Conservation (phyloP, 2,113 vertebrate species). For the Lophius piscatorius region DNA sequence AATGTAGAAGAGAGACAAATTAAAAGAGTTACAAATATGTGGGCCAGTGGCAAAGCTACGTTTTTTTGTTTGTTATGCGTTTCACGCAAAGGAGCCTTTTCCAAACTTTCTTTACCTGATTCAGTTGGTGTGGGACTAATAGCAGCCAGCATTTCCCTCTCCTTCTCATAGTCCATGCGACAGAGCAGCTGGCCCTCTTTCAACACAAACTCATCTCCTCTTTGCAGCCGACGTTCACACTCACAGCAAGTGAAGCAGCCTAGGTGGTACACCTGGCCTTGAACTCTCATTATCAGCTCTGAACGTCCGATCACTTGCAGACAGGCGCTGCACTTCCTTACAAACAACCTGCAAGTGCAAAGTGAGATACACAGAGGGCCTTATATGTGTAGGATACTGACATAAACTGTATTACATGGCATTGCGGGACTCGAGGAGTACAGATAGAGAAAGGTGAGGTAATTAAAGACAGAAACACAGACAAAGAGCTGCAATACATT, state of each 20-base stretch:
- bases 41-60: too few species aligned
- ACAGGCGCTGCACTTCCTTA: conserved; percentile 90
- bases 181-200: conserved; percentile 92
- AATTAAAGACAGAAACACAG: conserved; percentile 52
- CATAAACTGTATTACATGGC: conserved; percentile 3
- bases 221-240: conserved; percentile 88
- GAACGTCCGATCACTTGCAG: conserved; percentile 87
- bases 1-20: not conserved
- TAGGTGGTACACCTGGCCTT: conserved; percentile 89
- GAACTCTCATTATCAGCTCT: conserved; percentile 89
- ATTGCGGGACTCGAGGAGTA: conserved; percentile 10
- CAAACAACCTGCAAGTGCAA: conserved; percentile 82
- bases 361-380: conserved; percentile 23
- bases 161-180: conserved; percentile 90
- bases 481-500: conserved; percentile 45
- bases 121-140: conserved; percentile 88
- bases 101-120: conserved; percentile 76
- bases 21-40: too few species aligned
- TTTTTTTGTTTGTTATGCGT: not conserved
- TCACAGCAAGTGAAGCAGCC: conserved; percentile 92
- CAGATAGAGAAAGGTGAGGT: conserved; percentile 18
- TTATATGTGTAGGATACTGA: conserved; percentile 1
- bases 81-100: not conserved
- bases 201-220: conserved; percentile 90
- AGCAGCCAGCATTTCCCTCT: conserved; percentile 89